Evolutionary conservation across 2,888 invertebrate genomes (phyloP).

Genomic region (Slavum lentiscoides): DNA sequence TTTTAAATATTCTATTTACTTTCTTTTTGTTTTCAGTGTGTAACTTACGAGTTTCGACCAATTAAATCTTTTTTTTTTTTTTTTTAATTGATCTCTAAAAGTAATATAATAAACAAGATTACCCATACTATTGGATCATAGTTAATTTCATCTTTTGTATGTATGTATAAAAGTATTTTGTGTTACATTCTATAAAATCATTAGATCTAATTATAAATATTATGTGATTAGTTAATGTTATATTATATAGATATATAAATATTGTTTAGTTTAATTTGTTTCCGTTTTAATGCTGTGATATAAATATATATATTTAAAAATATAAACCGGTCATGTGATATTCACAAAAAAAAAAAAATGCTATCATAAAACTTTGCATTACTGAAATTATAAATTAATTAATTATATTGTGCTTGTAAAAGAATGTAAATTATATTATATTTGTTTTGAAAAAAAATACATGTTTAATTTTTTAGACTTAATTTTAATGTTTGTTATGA

Average conservation of each 20-base stretch:
- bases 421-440: constrained; percentile 26
- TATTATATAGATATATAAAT: constrained; percentile 16
- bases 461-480: constrained; percentile 25
- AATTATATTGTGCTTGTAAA: constrained; percentile 37
- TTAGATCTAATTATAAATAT: constrained; percentile 32
- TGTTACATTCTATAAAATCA: constrained; percentile 34
- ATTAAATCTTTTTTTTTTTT: constrained; percentile 38
- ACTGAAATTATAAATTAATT: constrained; percentile 7
- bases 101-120: constrained; percentile 40
- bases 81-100: constrained; percentile 44
- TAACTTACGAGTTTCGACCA: constrained; percentile 34
- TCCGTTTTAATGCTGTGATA: constrained; percentile 47
- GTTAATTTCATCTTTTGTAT: constrained; percentile 39
- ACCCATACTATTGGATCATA: constrained; percentile 32
- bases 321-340: constrained; percentile 6
- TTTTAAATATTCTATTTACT: neutral
- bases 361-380: constrained; percentile 18
- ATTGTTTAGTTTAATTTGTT: constrained; percentile 42
- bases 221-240: constrained; percentile 33
- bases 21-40: constrained; percentile 7
- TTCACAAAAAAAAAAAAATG: constrained; percentile 8
- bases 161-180: constrained; percentile 28
- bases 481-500: constrained; percentile 32
- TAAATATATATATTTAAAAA: constrained; percentile 13
- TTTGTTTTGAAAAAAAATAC: constrained; percentile 23